These are phyloP conservation scores for Enteromius radiatus DNA, from an alignment of 2,797 vertebrate genomes.

Conservation along the genomic window DNA sequence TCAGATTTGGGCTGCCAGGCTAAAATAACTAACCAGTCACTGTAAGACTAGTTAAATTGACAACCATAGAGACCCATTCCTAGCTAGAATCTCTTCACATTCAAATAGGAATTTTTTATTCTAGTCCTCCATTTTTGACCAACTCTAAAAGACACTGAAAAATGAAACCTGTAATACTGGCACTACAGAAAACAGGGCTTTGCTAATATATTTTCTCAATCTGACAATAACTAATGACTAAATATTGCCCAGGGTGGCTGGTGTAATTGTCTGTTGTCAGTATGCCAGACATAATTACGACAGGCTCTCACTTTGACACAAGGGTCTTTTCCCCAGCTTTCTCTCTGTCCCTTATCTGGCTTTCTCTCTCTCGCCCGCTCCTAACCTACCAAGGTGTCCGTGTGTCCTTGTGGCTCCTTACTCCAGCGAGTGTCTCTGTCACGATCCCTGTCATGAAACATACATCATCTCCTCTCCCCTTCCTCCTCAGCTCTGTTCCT, in stretches of 20 bases:
- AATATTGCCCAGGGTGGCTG: slow-evolving; percentile 79
- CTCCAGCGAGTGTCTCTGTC: slow-evolving; percentile 79
- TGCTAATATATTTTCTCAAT: slow-evolving; percentile 59
- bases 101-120: background rate
- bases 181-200: slow-evolving; percentile 32
- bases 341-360: slow-evolving; percentile 42
- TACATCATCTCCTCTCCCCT: slow-evolving; percentile 75
- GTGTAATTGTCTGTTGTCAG: slow-evolving; percentile 84
- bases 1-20: too few relatives aligned
- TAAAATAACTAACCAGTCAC: background rate
- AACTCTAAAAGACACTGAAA: slow-evolving; percentile 18
- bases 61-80: background rate
- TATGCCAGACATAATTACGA: slow-evolving; percentile 83
- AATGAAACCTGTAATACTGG: slow-evolving; percentile 6
- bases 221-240: slow-evolving; percentile 76
- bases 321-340: slow-evolving; percentile 73
- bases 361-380: slow-evolving; percentile 34
- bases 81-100: background rate
- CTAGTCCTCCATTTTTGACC: background rate
- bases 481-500: slow-evolving; percentile 66
- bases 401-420: slow-evolving; percentile 76
- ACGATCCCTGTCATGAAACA: slow-evolving; percentile 76
- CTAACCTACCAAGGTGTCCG: slow-evolving; percentile 62
- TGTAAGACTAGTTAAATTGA: background rate
- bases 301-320: slow-evolving; percentile 70